A percentile compares a stretch with the other conserved stretches of the same genome.
phyloP scores from a whole-genome alignment of 2,888 invertebrate genomes.

The Scaptomyza reducta region DNA sequence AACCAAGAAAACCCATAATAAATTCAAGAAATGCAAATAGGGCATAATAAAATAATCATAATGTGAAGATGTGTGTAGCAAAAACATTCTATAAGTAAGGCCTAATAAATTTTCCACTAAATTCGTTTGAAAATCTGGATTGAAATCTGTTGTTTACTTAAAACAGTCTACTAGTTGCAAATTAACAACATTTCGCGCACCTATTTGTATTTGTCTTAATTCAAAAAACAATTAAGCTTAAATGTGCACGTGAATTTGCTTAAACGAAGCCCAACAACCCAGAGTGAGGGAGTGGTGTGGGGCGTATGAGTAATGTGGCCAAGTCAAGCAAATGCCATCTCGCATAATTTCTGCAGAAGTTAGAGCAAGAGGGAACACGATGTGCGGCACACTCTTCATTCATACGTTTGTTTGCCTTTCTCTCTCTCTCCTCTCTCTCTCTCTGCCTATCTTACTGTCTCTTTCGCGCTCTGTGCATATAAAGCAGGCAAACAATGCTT shows the following conservation, averaged over 20 bases:
- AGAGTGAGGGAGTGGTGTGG: slow-evolving; percentile 23
- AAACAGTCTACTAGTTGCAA: slow-evolving; percentile 25
- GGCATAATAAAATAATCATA: background rate
- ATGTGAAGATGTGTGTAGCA: background rate
- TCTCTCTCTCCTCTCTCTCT: slow-evolving; percentile 31
- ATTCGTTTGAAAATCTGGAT: background rate
- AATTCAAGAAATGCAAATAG: slow-evolving; percentile 34
- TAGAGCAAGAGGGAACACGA: background rate
- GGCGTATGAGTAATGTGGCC: slow-evolving; percentile 70
- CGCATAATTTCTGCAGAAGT: slow-evolving; percentile 37
- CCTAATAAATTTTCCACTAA: background rate
- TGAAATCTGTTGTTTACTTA: slow-evolving; percentile 18
- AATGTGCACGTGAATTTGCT: slow-evolving; percentile 70
- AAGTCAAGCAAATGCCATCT: slow-evolving; percentile 30
- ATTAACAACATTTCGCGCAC: slow-evolving; percentile 44
- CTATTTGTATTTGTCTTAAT: slow-evolving; percentile 48
- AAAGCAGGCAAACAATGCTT: slow-evolving; percentile 74
- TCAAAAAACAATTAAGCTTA: slow-evolving; percentile 67
- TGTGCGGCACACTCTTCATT: background rate
- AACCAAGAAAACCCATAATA: slow-evolving; percentile 49
- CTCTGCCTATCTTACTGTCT: background rate
- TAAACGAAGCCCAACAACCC: slow-evolving; percentile 52
- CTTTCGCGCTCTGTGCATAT: slow-evolving; percentile 43
- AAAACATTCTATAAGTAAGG: background rate
- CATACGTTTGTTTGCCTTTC: slow-evolving; percentile 17